Percentiles rank a stretch among this genome's conserved stretches.
Evolutionary conservation across 2,888 invertebrate genomes (phyloP).

Genomic region (Protophormia terraenovae): DNA sequence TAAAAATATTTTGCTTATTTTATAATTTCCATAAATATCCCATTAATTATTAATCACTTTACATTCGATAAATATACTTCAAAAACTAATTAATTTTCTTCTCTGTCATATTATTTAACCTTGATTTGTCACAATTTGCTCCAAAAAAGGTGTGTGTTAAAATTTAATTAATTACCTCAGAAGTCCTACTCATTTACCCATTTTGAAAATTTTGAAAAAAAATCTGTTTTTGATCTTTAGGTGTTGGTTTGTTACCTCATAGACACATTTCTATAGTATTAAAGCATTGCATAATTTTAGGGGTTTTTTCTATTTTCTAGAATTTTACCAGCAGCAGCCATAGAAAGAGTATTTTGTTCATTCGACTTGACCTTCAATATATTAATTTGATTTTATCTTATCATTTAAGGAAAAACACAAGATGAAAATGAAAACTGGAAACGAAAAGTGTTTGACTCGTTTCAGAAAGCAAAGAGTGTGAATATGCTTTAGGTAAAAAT

Average conservation of each 20-base stretch:
- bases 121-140: neutral
- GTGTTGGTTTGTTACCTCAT: neutral
- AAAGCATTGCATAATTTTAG: neutral
- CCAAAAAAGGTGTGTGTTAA: neutral
- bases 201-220: neutral
- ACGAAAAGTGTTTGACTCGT: neutral
- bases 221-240: neutral
- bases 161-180: neutral
- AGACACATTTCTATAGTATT: neutral
- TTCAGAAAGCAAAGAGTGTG: neutral
- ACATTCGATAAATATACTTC: neutral
- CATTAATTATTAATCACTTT: neutral
- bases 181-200: neutral
- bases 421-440: neutral
- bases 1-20: neutral
- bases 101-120: neutral
- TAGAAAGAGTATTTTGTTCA: neutral
- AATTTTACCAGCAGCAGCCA: neutral
- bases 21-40: neutral
- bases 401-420: neutral
- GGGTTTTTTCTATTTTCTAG: neutral
- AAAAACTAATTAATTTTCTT: neutral
- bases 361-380: neutral
- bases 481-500: neutral
- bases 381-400: constrained; percentile 1